Evolutionary conservation across 2,113 vertebrate species (phyloP).

Genomic region (Nesoenas mayeri): DNA sequence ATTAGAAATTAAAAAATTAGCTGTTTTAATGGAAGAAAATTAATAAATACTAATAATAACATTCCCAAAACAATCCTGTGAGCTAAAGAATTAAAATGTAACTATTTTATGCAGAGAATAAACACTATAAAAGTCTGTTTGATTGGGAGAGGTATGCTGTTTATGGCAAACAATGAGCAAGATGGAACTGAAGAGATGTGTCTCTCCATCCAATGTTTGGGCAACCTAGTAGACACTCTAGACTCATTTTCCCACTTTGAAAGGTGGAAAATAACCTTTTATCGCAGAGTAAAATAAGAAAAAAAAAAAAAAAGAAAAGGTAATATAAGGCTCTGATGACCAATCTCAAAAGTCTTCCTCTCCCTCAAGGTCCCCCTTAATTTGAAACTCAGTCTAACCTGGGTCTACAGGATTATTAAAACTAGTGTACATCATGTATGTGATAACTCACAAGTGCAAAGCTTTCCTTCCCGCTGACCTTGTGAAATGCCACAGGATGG

Average conservation of each 20-base stretch:
- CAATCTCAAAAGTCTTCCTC: background rate
- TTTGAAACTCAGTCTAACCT: background rate
- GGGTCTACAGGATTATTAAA: background rate
- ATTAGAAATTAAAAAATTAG: background rate
- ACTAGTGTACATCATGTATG: background rate
- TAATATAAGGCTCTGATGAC: background rate
- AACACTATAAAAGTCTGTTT: background rate
- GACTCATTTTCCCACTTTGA: background rate
- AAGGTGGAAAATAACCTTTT: background rate
- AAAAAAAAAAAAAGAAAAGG: too few species aligned
- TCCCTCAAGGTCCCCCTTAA: background rate
- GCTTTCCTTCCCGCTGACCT: background rate
- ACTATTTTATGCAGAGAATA: background rate
- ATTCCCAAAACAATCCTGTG: background rate
- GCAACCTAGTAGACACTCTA: background rate
- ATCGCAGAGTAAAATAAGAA: background rate
- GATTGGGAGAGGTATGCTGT: background rate
- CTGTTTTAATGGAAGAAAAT: conserved; percentile 44
- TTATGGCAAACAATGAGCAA: background rate
- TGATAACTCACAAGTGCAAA: background rate
- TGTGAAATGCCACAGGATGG: background rate
- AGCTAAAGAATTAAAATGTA: background rate
- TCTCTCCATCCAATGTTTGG: background rate
- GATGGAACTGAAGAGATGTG: background rate
- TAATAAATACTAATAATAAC: conserved; percentile 53